Percentiles rank a stretch among this genome's conserved stretches.
Evolutionary conservation across 2,113 vertebrate genomes (phyloP).

Genomic region (Genyomyrus donnyi): DNA sequence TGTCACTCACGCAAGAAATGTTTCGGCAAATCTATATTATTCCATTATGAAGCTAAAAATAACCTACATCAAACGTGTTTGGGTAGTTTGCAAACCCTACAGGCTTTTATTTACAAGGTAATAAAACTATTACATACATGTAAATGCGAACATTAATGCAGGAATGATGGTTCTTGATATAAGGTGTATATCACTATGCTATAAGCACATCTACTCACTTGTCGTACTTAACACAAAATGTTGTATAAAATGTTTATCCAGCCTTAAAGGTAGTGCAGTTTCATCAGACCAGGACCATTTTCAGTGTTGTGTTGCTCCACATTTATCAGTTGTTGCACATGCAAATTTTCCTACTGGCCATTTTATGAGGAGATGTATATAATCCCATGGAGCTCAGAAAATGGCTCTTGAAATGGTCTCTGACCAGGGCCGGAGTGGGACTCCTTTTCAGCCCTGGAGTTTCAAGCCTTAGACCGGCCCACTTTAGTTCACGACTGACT

Average conservation of each 20-base stretch:
- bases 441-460: too few species aligned
- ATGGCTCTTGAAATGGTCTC: background rate
- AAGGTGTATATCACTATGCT: background rate
- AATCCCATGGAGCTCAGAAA: background rate
- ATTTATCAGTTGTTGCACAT: background rate
- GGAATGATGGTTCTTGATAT: background rate
- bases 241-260: background rate
- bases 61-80: background rate
- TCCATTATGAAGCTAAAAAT: background rate
- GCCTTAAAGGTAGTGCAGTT: background rate
- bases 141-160: background rate
- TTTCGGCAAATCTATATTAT: background rate
- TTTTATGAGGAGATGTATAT: background rate
- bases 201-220: background rate
- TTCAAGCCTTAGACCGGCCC: too few species aligned
- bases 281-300: background rate
- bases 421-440: too few species aligned
- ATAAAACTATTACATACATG: background rate
- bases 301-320: background rate
- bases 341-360: background rate
- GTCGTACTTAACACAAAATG: background rate
- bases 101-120: background rate
- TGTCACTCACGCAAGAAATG: background rate
- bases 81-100: background rate
- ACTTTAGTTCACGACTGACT: too few species aligned